These are phyloP conservation scores for Diachasmimorpha longicaudata DNA, from an alignment of 1,140 invertebrate genomes.

Conservation along the genomic window DNA sequence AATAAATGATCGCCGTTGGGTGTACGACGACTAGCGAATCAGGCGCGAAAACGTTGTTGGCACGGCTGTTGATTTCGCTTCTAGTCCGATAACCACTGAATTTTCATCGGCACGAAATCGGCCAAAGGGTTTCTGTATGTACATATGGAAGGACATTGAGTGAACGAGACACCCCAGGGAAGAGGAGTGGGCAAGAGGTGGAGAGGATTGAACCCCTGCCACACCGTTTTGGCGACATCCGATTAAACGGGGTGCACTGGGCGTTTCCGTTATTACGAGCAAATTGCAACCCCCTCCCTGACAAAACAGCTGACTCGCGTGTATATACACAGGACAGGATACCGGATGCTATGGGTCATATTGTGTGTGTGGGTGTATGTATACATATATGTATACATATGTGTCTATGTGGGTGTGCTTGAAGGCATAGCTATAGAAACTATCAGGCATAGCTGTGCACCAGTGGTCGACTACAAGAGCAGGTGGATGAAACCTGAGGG, in stretches of 20 bases:
- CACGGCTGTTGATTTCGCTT: slow-evolving; percentile 28
- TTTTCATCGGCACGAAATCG: slow-evolving; percentile 28
- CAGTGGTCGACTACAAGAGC: neutral
- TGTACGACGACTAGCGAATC: slow-evolving; percentile 6
- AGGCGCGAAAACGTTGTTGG: slow-evolving; percentile 26
- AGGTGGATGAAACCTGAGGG: neutral
- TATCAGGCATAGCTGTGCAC: neutral
- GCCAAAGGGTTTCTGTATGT: slow-evolving; percentile 8
- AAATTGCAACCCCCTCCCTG: slow-evolving; percentile 38
- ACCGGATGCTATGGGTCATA: neutral
- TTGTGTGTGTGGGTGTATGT: too few relatives aligned
- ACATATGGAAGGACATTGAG: neutral
- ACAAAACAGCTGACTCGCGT: slow-evolving; percentile 45
- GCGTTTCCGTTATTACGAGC: slow-evolving; percentile 46
- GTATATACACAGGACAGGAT: neutral
- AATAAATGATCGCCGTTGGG: slow-evolving; percentile 16
- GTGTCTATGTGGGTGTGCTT: neutral
- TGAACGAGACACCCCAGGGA: neutral
- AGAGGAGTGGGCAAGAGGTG: neutral
- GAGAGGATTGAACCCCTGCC: neutral
- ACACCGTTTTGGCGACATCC: slow-evolving; percentile 37
- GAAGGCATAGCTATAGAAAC: neutral
- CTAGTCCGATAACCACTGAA: slow-evolving; percentile 24
- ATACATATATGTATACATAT: too few relatives aligned
- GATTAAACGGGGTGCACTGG: slow-evolving; percentile 39